Evolutionary conservation across 1,140 invertebrate genomes (phyloP).

Genomic region (Megathymus violae): DNA sequence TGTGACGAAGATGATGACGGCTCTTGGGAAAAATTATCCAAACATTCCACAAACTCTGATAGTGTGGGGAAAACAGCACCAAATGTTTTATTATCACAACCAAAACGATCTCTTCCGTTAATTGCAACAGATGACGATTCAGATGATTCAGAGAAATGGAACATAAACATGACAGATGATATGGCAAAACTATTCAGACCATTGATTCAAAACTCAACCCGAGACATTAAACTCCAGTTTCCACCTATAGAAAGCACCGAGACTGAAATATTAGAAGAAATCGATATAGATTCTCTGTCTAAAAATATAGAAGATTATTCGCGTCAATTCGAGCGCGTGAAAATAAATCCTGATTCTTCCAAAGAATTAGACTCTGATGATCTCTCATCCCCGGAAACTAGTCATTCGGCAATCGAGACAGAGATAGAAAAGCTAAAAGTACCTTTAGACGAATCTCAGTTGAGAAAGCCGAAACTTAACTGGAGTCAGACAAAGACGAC

Average conservation of each 20-base stretch:
- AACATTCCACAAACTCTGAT: not conserved
- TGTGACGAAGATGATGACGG: conserved; percentile 35
- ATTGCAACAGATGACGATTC: conserved; percentile 51
- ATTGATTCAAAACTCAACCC: not conserved
- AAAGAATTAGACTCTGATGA: conserved; percentile 63
- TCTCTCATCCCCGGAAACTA: conserved; percentile 46
- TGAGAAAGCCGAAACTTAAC: conserved; percentile 52
- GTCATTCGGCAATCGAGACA: not conserved
- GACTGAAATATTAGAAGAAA: not conserved
- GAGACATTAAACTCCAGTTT: conserved; percentile 13
- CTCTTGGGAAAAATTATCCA: conserved; percentile 29
- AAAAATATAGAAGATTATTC: conserved; percentile 12
- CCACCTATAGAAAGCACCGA: conserved; percentile 22
- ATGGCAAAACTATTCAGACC: conserved; percentile 38
- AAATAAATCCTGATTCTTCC: conserved; percentile 8
- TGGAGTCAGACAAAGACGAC: conserved; percentile 63
- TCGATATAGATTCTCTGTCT: conserved; percentile 4
- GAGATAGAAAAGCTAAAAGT: not conserved
- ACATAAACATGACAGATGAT: conserved; percentile 43
- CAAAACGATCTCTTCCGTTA: conserved; percentile 52
- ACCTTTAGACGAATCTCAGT: conserved; percentile 8
- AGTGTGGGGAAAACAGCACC: conserved; percentile 6
- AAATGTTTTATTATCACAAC: conserved; percentile 29
- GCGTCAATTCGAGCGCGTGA: conserved; percentile 15
- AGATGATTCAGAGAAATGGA: conserved; percentile 52